phyloP scores from a whole-genome alignment of 2,888 invertebrate genomes.

The Lochmaea crataegi region DNA sequence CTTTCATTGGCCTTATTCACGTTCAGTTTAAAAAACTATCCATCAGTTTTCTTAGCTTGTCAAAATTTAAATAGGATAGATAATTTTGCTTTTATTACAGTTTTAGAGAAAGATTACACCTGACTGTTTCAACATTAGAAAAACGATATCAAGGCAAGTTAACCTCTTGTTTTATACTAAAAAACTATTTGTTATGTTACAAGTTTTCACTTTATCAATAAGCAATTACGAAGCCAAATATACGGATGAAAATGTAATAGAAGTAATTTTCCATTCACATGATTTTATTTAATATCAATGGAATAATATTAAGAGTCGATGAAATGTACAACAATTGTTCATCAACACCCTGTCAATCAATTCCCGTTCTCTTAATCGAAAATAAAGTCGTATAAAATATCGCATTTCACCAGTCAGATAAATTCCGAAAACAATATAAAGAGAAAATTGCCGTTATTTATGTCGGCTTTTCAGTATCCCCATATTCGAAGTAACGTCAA shows the following conservation, averaged over 20 bases:
- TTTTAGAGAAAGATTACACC: too few species aligned
- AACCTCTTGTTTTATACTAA: too few species aligned
- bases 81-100: too few species aligned
- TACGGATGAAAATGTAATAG: neutral
- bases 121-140: too few species aligned
- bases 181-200: too few species aligned
- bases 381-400: slow-evolving; percentile 9
- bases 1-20: too few species aligned
- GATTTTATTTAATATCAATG: neutral
- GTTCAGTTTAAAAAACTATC: too few species aligned
- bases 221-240: too few species aligned
- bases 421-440: slow-evolving; percentile 10
- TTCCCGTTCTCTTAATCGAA: slow-evolving; percentile 1
- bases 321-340: neutral
- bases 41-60: too few species aligned
- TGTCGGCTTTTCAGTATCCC: neutral
- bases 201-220: too few species aligned
- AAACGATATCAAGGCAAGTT: too few species aligned
- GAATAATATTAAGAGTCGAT: neutral
- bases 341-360: slow-evolving; percentile 3
- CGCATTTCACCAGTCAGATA: neutral
- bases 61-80: too few species aligned
- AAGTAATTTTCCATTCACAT: neutral
- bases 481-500: slow-evolving; percentile 12
- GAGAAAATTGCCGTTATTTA: slow-evolving; percentile 15